These are phyloP conservation scores for Pithys albifrons DNA, from an alignment of 2,113 vertebrate species.

Conservation along the genomic window DNA sequence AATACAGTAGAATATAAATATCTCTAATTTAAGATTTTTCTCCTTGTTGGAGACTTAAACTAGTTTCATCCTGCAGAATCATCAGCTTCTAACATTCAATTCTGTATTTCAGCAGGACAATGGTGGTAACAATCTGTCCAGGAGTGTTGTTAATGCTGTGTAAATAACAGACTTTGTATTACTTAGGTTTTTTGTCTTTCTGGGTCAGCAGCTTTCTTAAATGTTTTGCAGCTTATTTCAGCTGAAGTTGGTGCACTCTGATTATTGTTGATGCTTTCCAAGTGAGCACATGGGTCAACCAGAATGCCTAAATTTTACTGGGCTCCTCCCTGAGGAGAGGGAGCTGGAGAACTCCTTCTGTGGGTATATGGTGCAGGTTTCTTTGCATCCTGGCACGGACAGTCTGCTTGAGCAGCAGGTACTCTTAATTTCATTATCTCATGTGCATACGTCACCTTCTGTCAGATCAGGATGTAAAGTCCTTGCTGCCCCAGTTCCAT, in stretches of 20 bases:
- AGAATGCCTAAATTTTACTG: not conserved
- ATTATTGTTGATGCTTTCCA: not conserved
- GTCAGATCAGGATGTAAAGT: slow-evolving; percentile 14
- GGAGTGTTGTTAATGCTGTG: not conserved
- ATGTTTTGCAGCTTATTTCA: not conserved
- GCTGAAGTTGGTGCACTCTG: rapidly evolving
- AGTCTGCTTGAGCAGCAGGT: not conserved
- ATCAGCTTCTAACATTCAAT: not conserved
- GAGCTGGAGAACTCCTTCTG: not conserved
- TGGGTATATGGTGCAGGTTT: rapidly evolving
- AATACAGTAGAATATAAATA: not conserved
- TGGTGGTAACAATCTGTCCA: not conserved
- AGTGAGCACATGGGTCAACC: not conserved
- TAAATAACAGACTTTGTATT: not conserved
- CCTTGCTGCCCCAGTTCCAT: slow-evolving; percentile 21
- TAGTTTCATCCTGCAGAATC: not conserved
- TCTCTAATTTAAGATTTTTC: not conserved
- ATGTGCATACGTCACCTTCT: not conserved
- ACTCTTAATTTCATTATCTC: slow-evolving; percentile 3
- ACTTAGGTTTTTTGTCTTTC: not conserved
- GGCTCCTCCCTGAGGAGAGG: not conserved
- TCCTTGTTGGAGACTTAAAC: not conserved
- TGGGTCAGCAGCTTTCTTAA: not conserved
- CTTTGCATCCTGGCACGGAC: not conserved
- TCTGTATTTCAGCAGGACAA: not conserved